These are phyloP conservation scores for Colius striatus DNA, from an alignment of 2,113 vertebrate species.

Conservation along the genomic window DNA sequence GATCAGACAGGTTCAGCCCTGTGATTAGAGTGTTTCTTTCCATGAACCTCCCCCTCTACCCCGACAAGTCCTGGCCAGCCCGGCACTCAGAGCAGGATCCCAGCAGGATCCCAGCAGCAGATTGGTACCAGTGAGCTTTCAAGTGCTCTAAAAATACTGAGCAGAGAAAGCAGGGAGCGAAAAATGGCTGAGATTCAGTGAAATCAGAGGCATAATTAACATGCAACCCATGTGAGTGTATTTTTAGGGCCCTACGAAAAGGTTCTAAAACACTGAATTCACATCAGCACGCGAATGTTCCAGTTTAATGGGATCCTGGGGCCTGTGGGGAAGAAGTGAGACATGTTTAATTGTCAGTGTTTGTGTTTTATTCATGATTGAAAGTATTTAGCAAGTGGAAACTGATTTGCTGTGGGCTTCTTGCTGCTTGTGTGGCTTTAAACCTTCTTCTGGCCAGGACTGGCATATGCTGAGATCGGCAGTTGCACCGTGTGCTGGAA, in stretches of 20 bases:
- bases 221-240: not conserved
- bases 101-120: not conserved
- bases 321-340: conserved; percentile 34
- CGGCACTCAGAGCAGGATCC: not conserved
- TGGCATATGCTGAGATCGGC: not conserved
- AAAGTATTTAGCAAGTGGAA: not conserved
- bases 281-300: conserved; percentile 35
- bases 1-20: fast-evolving
- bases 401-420: not conserved
- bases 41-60: not conserved
- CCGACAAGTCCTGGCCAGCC: not conserved
- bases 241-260: conserved; percentile 63
- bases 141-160: conserved; percentile 17
- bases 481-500: not conserved
- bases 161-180: not conserved
- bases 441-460: not conserved
- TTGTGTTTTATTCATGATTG: conserved; percentile 49
- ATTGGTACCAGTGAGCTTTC: not conserved
- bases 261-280: conserved; percentile 4
- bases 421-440: not conserved
- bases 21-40: fast-evolving
- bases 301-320: conserved; percentile 56
- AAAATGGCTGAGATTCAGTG: conserved; percentile 1
- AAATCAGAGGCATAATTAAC: conserved; percentile 50
- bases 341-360: conserved; percentile 41